phyloP scores from a whole-genome alignment of 2,797 vertebrate species.

The Enteromius argenteus region DNA sequence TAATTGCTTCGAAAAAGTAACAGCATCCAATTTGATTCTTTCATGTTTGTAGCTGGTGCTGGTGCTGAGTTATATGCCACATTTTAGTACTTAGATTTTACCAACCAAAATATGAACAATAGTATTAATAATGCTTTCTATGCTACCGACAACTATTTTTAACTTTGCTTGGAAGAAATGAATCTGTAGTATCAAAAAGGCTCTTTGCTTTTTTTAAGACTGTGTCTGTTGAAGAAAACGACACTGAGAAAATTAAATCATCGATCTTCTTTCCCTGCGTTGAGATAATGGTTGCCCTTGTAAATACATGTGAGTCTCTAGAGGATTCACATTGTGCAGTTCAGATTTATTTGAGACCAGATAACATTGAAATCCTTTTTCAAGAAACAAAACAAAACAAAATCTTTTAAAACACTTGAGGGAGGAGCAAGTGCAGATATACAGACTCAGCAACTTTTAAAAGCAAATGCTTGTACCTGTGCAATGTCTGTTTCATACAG shows the following conservation, averaged over 20 bases:
- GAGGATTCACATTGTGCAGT: slow-evolving; percentile 1
- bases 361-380: neutral
- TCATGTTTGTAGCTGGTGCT: neutral
- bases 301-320: slow-evolving; percentile 36
- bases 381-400: neutral
- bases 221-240: slow-evolving; percentile 28
- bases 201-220: neutral
- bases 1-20: neutral
- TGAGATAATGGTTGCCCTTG: slow-evolving; percentile 39
- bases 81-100: neutral
- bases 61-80: neutral
- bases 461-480: neutral
- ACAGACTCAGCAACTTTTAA: neutral
- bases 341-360: slow-evolving; percentile 9
- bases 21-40: neutral
- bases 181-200: neutral
- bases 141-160: neutral
- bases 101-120: neutral
- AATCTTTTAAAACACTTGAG: neutral
- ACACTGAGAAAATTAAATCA: slow-evolving; percentile 42
- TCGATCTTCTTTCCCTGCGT: slow-evolving; percentile 17
- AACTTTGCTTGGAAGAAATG: neutral
- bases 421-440: neutral
- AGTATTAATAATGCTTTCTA: neutral
- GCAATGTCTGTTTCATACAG: neutral